phyloP scores from a whole-genome alignment of 2,888 invertebrate genomes.

The Ischnus inquisitorius region DNA sequence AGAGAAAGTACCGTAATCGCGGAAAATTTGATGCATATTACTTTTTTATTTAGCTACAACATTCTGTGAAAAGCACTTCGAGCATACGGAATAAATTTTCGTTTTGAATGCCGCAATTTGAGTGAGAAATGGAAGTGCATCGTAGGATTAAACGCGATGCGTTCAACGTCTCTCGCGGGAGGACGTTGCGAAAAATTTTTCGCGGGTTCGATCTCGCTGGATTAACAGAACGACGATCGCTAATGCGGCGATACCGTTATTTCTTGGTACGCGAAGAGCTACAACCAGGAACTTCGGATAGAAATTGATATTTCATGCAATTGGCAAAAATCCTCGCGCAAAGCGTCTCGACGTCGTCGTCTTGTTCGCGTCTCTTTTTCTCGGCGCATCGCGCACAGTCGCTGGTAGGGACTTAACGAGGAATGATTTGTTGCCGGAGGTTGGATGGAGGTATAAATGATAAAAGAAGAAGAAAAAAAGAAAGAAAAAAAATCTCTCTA shows the following conservation, averaged over 20 bases:
- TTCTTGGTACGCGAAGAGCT: neutral
- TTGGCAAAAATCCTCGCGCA: constrained; percentile 66
- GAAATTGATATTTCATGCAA: constrained; percentile 77
- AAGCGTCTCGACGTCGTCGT: constrained; percentile 33
- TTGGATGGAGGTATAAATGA: constrained; percentile 24
- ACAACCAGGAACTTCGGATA: constrained; percentile 66
- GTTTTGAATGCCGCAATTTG: no score
- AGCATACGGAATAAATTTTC: neutral
- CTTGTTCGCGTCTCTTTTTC: neutral
- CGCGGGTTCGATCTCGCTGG: constrained; percentile 1
- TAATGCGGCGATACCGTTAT: neutral
- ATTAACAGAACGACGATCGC: neutral
- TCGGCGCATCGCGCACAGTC: constrained; percentile 18
- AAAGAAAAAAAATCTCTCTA: constrained; percentile 34
- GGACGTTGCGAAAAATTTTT: neutral
- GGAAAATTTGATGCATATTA: no score
- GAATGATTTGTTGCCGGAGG: constrained; percentile 79
- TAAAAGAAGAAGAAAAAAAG: constrained; percentile 1
- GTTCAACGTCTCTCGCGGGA: neutral
- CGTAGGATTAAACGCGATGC: neutral
- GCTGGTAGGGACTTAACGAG: constrained; percentile 75
- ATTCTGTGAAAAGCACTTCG: no score
- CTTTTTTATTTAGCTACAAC: no score
- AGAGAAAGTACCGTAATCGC: no score
- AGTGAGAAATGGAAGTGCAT: no score